Evolutionary conservation across 2,113 vertebrate genomes (phyloP), one percentile per base, ranked within the genome.

Genomic region (Seriola aureovittata): DNA sequence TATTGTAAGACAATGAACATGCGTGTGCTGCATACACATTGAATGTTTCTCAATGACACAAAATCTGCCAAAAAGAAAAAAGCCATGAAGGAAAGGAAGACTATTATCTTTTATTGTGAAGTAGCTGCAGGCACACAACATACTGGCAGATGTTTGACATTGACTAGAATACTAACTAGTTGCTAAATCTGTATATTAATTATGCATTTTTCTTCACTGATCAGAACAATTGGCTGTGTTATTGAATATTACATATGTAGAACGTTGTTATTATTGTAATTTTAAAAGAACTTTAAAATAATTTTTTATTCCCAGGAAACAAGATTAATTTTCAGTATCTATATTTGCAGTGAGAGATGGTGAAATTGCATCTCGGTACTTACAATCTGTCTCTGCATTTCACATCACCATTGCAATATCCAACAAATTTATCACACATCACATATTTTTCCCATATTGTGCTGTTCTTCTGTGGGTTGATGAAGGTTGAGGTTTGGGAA

Each of bases 401-500:
- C 5, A 52, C 16, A 29, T 58, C 63, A 48, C 2, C 25, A 7
- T 4, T 0, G 13, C 19, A 64, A 25, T 42, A n/a, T 19, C 21
- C 32, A n/a, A 42, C 19, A 32, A 10, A 62, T 67, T 6, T 32
- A 67, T 69, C 48, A 23, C 25, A 23, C 17, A 10, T 40, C 21
- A 29, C 5, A 10, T 38, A 69, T 75, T 66, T 75, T 34, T 4
- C 60, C 34, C 8, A 10, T 55, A 46, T 80, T 16, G 50, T 4
- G 6, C 34, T 36, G 75, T 38, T 77, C 5, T 6, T 73, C 42
- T 65, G 32, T 69, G 46, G 65, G 21, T 48, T 70, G 50, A 69
- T 75, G 64, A 68, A 50, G 60, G 50, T 40, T 81, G 48, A 66
- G 25, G 54, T 74, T 40, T 79, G 25, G 14, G 59, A 69, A 65